Base-by-base conservation (phyloP, 2,113 vertebrate species). In the Sebastes fasciatus region DNA sequence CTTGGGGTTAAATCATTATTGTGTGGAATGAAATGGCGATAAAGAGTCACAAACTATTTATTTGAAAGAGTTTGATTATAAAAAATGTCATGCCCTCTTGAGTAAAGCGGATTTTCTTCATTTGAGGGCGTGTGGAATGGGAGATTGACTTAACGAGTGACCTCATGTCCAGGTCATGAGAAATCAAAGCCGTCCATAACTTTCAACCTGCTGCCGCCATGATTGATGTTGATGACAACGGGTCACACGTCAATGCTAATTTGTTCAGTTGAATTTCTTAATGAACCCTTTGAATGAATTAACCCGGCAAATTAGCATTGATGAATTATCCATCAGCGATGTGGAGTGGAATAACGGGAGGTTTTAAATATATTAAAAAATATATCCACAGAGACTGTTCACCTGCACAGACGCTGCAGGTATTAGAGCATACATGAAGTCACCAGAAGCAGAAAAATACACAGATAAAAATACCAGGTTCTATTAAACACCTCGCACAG, bases 241-340 rank as follows among this genome's bases (percentile, higher is more conserved):
- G 80, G 71, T 88, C 77, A 74, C 83, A 85, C 67, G 51, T 76
- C 67, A 80, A 48, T 79, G 77, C 62, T 74, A 64, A 88, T 91
- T 84, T 86, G 77, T 80, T 81, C 74, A 76, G 63, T 85, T 89
- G 65, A 79, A 87, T 80, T 49, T 86, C 62, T 69, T 84, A 82
- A 85, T 85, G 82, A 90, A 86, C 74, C 45, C 63, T 68, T 66
- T 80, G 74, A 87, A 87, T 68, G 49, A 75, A 92, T 88, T 80
- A 89, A 88, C 70, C 79, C 65, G 62, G 72, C 42, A 84, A 89
- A 91, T 88, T 74, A 84, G 46, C 71, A 69, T 21, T 68, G 76
- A 85, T 86, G 79, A 88, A 89, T 84, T 83, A 86, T 86, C 77
- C 74, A 82, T 82, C 60, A 77, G 42, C 5, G 0, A 17, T 70